Conservation (phyloP, 2,888 invertebrate genomes). For the Diaphora mendica region DNA sequence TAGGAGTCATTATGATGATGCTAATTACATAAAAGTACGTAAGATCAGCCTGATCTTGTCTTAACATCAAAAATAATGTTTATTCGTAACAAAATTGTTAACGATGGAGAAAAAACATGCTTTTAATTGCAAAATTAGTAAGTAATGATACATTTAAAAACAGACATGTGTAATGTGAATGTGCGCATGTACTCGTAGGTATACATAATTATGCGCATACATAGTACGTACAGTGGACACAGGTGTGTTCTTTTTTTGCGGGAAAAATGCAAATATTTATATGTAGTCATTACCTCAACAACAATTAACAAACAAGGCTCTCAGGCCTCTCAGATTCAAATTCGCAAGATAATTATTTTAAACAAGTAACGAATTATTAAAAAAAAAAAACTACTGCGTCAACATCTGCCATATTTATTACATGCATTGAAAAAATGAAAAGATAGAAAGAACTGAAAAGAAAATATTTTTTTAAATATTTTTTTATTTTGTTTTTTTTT, state of each 20-base stretch:
- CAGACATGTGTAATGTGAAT: not conserved
- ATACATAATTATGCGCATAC: not conserved
- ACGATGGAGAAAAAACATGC: no score
- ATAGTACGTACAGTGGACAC: not conserved
- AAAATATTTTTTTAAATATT: no score
- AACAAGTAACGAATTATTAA: no score
- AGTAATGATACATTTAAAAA: not conserved
- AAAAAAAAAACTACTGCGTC: no score
- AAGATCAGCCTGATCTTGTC: not conserved
- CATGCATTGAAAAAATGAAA: no score
- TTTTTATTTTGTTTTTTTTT: no score
- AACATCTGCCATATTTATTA: no score
- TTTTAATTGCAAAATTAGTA: no score
- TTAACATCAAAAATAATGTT: not conserved
- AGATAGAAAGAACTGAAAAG: no score
- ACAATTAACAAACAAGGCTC: not conserved
- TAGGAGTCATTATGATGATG: not conserved
- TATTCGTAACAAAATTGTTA: no score
- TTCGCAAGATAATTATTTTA: no score
- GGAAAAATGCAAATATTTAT: conserved; percentile 1
- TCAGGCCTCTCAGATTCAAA: not conserved
- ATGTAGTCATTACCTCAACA: not conserved
- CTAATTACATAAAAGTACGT: not conserved
- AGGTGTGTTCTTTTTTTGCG: not conserved
- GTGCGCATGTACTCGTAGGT: not conserved